Percentiles rank a stretch among this genome's conserved stretches.
Conservation (phyloP, 1,140 invertebrate genomes). For the Cotesia typhae region DNA sequence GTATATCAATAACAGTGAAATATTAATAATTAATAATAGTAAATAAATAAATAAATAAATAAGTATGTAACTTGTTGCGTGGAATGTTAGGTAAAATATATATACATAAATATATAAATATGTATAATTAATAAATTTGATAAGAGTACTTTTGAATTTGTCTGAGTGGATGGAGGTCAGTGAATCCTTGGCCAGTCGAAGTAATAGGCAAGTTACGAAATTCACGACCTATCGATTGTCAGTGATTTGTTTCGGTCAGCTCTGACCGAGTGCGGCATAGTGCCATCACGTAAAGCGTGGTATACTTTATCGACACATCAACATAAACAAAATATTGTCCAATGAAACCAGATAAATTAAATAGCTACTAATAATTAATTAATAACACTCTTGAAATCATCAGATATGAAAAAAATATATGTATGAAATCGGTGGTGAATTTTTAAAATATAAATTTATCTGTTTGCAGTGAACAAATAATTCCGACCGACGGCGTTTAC, state of each 20-base stretch:
- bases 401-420: too few relatives aligned
- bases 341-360: constrained; percentile 53
- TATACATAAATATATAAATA: background rate
- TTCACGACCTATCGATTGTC: constrained; percentile 58
- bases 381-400: background rate
- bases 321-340: constrained; percentile 49
- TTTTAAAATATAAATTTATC: constrained; percentile 44
- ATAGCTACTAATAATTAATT: constrained; percentile 17
- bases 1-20: too few relatives aligned
- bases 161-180: constrained; percentile 29
- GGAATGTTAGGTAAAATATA: background rate
- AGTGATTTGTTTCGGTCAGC: constrained; percentile 60
- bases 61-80: too few relatives aligned
- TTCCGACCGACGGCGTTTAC: constrained; percentile 26
- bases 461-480: constrained; percentile 47
- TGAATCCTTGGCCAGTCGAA: constrained; percentile 38
- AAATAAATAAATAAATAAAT: too few relatives aligned
- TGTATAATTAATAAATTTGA: background rate
- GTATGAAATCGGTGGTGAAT: background rate
- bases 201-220: constrained; percentile 6
- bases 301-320: constrained; percentile 67
- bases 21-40: too few relatives aligned
- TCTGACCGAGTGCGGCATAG: constrained; percentile 65
- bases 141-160: constrained; percentile 12
- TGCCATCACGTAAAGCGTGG: constrained; percentile 67